Percentiles rank a stretch among this genome's conserved stretches.
Evolutionary conservation across 2,797 vertebrate species (phyloP).

Genomic region (Philypnodon macrostomus): DNA sequence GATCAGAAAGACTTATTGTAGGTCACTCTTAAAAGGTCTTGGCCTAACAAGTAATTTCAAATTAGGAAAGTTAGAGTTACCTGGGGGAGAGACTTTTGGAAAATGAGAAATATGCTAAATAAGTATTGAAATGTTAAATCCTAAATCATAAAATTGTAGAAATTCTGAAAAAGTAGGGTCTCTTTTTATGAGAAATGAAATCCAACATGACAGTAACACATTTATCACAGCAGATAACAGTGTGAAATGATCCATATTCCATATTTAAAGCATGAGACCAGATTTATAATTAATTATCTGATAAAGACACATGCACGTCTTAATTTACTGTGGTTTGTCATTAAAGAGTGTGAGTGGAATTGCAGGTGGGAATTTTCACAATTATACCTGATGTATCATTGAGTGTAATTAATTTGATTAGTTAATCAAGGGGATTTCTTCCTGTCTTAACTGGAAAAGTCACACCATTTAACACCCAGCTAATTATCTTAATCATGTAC

Average conservation of each 20-base stretch:
- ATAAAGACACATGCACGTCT: constrained; percentile 55
- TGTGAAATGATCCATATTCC: constrained; percentile 46
- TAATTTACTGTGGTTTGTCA: constrained; percentile 57
- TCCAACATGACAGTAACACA: constrained; percentile 1
- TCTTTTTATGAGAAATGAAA: constrained; percentile 21
- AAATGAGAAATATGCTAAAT: constrained; percentile 19
- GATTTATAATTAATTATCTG: constrained; percentile 63
- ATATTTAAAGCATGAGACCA: constrained; percentile 41
- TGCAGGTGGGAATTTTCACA: constrained; percentile 81
- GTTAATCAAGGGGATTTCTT: constrained; percentile 72
- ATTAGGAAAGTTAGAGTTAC: constrained; percentile 40
- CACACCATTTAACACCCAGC: constrained; percentile 72
- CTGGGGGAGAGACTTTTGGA: constrained; percentile 14
- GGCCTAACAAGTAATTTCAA: constrained; percentile 57
- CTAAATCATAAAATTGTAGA: constrained; percentile 15
- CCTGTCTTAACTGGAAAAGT: constrained; percentile 54
- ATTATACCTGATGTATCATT: constrained; percentile 72
- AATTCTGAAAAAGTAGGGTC: constrained; percentile 7
- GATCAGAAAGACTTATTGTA: constrained; percentile 63
- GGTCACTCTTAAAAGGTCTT: constrained; percentile 57
- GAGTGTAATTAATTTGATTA: constrained; percentile 79
- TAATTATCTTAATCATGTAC: constrained; percentile 75
- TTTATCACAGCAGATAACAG: constrained; percentile 13
- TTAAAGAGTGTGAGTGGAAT: constrained; percentile 69
- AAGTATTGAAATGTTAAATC: constrained; percentile 17